phyloP scores from a whole-genome alignment of 1,140 invertebrate genomes.

The Aphaenogaster rudis region DNA sequence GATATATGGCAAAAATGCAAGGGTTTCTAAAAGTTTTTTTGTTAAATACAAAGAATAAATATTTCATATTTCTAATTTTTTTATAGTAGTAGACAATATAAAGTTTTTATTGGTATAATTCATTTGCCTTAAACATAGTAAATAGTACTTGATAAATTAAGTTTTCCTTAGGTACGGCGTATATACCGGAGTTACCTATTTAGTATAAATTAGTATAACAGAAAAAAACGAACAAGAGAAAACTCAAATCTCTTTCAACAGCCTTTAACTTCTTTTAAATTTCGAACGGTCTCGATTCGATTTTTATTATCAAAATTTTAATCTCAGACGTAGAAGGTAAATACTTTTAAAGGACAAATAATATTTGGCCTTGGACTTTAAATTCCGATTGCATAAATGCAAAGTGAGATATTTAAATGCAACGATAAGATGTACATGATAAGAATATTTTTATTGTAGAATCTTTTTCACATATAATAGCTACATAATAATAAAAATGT shows the following conservation, averaged over 20 bases:
- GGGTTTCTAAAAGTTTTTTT: too few species aligned
- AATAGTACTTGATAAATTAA: too few species aligned
- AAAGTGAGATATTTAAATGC: background rate
- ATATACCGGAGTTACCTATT: too few species aligned
- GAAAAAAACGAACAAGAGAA: background rate
- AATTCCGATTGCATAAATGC: background rate
- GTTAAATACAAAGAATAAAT: too few species aligned
- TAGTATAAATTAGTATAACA: too few species aligned
- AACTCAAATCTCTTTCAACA: background rate
- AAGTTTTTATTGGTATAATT: too few species aligned
- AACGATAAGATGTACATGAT: background rate
- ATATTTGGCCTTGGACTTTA: background rate
- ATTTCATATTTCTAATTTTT: too few species aligned
- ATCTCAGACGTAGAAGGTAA: background rate
- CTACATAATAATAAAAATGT: background rate
- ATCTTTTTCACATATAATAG: background rate
- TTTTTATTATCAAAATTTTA: conserved; percentile 9
- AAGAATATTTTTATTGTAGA: background rate
- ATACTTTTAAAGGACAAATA: background rate
- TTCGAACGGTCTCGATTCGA: background rate
- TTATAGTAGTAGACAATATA: too few species aligned
- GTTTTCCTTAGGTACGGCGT: too few species aligned
- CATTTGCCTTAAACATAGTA: too few species aligned
- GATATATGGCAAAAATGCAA: too few species aligned
- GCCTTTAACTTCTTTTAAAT: background rate